Conservation (phyloP, 2,888 invertebrate genomes). For the Pachliopta kotzebuea region DNA sequence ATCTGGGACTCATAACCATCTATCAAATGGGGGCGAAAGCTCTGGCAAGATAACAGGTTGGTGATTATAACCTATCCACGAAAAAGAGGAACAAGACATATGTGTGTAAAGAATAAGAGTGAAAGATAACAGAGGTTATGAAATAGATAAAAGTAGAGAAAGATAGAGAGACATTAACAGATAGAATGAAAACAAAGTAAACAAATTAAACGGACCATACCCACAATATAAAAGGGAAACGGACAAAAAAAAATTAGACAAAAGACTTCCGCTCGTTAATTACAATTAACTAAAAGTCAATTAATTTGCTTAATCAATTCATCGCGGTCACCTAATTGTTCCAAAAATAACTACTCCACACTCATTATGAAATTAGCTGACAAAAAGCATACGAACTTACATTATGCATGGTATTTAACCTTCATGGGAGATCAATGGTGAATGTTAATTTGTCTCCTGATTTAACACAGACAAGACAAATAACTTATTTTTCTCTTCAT, state of each 20-base stretch:
- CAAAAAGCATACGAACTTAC: neutral
- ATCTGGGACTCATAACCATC: too few relatives aligned
- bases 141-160: too few relatives aligned
- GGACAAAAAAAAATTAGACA: constrained; percentile 5
- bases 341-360: constrained; percentile 17
- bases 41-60: too few relatives aligned
- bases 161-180: too few relatives aligned
- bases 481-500: too few relatives aligned
- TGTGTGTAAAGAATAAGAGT: too few relatives aligned
- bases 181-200: too few relatives aligned
- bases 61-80: too few relatives aligned
- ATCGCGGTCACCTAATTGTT: constrained; percentile 19
- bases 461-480: neutral
- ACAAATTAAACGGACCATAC: too few relatives aligned
- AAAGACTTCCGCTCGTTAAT: constrained; percentile 22
- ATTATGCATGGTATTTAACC: neutral
- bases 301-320: constrained; percentile 24
- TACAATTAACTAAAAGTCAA: constrained; percentile 21
- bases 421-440: neutral
- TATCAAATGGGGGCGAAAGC: too few relatives aligned
- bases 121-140: too few relatives aligned
- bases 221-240: too few relatives aligned
- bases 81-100: constrained; percentile 3
- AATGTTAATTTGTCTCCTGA: neutral
- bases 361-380: neutral